phyloP scores from a whole-genome alignment of 1,140 invertebrate genomes.

The Sycobia sp. region DNA sequence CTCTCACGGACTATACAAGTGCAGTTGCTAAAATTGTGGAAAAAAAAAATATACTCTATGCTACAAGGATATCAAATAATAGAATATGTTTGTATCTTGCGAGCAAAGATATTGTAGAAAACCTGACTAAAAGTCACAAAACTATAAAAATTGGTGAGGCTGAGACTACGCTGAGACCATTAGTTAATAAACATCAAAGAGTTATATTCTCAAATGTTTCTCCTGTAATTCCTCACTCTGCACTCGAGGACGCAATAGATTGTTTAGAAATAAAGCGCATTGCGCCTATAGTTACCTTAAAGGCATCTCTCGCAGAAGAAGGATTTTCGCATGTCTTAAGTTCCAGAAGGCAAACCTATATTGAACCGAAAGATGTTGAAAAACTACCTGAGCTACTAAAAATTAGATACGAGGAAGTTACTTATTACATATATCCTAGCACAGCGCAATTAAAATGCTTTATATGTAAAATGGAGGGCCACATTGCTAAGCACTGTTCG shows the following conservation, averaged over 20 bases:
- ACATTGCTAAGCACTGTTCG: too few relatives aligned
- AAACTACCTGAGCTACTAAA: background rate
- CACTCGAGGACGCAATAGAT: slow-evolving; percentile 2
- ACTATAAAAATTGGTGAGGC: too few relatives aligned
- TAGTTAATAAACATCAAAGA: too few relatives aligned
- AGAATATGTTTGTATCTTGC: too few relatives aligned
- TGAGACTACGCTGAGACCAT: too few relatives aligned
- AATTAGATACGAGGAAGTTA: background rate
- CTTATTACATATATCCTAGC: background rate
- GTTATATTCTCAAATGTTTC: too few relatives aligned
- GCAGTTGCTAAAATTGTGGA: slow-evolving; percentile 27
- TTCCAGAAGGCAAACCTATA: slow-evolving; percentile 26
- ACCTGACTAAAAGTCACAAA: too few relatives aligned
- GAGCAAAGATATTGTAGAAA: slow-evolving; percentile 24
- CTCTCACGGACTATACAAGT: slow-evolving; percentile 27
- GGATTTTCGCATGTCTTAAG: slow-evolving; percentile 15
- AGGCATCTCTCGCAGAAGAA: slow-evolving; percentile 1
- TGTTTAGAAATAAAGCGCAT: background rate
- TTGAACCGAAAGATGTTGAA: background rate
- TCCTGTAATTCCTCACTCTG: slow-evolving; percentile 33
- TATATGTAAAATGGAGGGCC: too few relatives aligned
- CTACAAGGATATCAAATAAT: slow-evolving; percentile 35
- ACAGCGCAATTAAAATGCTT: background rate
- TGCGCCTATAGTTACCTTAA: background rate
- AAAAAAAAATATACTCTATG: slow-evolving; percentile 26